Evolutionary conservation across 2,113 vertebrate genomes (phyloP), one percentile per base, ranked within the genome.

Genomic region (Grammomys surdaster): DNA sequence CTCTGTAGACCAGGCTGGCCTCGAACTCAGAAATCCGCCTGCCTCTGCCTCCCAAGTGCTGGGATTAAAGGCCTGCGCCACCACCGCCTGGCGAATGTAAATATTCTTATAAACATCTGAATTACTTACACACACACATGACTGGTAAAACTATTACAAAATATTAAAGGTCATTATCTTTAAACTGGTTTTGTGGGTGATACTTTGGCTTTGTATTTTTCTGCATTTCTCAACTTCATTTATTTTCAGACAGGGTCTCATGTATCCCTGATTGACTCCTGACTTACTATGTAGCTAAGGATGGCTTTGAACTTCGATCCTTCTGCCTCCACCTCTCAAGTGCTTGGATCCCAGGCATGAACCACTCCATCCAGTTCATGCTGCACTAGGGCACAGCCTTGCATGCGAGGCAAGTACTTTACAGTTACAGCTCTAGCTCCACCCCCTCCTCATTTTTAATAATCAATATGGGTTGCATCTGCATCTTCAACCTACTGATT

Each of bases 141-240:
- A 60, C 20, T 82, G 36, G 56, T 26, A 60, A 60, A 82, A 60
- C 20, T 58, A 14, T 82, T 60, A 60, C 54, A 94, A 89, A 89
- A 91, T 11, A 77, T 33, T 88, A 67, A 75, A 93, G 24, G 33
- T 48, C 16, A n/a, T 90, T 85, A 54, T 54, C 40, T 94, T 58
- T 82, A 56, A 46, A 82, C 17, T 2, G 14, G 48, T n/a, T 51
- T 81, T 67, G 9, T 67, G 65, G 65, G 65, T 67, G 22, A 72
- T 93, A 88, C 58, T 72, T 86, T 33, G 67, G 17, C 19, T 80
- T 76, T 60, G 22, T 65, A 40, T 90, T 92, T 91, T 93, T 46
- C 58, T 95, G 67, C 31, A 69, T 86, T 95, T 86, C 72, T 85
- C 40, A 60, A 65, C 60, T 81, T 67, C 36, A 46, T 12, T 48